These are phyloP conservation scores for Helicoverpa assulta DNA, from an alignment of 2,888 invertebrate species.

Conservation along the genomic window DNA sequence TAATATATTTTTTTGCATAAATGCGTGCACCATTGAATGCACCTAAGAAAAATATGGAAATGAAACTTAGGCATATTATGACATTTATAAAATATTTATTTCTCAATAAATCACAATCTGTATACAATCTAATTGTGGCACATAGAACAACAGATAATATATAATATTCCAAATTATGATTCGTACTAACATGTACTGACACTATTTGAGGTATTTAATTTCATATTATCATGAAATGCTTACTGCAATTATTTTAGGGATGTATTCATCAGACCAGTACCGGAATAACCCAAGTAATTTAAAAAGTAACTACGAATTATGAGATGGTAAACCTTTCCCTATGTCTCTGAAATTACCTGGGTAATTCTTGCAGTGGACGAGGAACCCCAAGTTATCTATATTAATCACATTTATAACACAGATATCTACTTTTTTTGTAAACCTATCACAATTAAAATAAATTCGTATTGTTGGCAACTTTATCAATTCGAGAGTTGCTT, in stretches of 20 bases:
- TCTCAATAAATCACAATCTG: constrained; percentile 85
- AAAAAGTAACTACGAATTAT: background rate
- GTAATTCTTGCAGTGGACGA: constrained; percentile 18
- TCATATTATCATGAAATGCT: constrained; percentile 63
- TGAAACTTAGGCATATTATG: constrained; percentile 52
- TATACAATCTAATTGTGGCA: constrained; percentile 87
- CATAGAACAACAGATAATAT: constrained; percentile 86
- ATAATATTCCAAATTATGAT: constrained; percentile 72
- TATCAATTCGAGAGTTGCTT: constrained; percentile 53
- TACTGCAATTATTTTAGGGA: constrained; percentile 49
- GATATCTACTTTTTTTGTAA: constrained; percentile 58
- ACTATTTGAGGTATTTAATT: constrained; percentile 79
- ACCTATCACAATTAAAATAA: constrained; percentile 67
- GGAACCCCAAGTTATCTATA: constrained; percentile 43
- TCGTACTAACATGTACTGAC: constrained; percentile 65
- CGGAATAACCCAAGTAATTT: constrained; percentile 13
- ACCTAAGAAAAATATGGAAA: background rate
- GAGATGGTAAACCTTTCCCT: background rate
- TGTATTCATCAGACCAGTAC: constrained; percentile 21
- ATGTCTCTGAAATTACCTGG: constrained; percentile 2
- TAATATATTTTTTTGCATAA: background rate
- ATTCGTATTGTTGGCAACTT: constrained; percentile 70
- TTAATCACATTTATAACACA: constrained; percentile 75
- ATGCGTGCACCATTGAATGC: background rate
- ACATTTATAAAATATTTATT: constrained; percentile 90